Evolutionary conservation across 2,797 vertebrate genomes (phyloP), one percentile per base, ranked within the genome.

Genomic region (Astyanax mexicanus): DNA sequence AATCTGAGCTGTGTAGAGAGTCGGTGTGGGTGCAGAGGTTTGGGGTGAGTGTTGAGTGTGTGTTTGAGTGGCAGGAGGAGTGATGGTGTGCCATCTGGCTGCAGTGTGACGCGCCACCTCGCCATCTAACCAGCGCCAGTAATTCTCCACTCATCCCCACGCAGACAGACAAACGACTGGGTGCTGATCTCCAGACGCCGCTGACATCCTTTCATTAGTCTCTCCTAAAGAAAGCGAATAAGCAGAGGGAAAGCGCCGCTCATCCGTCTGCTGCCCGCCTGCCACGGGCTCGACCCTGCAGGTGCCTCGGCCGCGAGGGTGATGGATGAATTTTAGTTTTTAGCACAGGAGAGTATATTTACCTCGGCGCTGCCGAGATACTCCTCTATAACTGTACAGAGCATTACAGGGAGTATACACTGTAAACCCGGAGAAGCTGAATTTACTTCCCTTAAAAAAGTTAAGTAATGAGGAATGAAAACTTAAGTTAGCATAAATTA

Each of bases 301-400:
- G 74, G 54, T 75, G 45, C 23, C 44, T 66, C 69, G 10, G 79
- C 81, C 69, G 84, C 71, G 80, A 81, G 81, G 79, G 85, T 74
- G 70, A 52, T 65, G 80, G 72, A 81, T 75, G 75, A 70, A 83
- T 81, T 74, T 74, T 82, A 72, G 86, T 87, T 87, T 83, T 80
- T 52, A 58, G 47, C 35, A 21, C 1, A 51, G 82, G 35, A 23
- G n/a, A 75, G 67, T 44, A 49, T 70, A 66, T 29, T 44, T 75
- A 70, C 58, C 38, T 13, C 70, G 42, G 65, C 55, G 65, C 68
- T 81, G 44, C 75, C 44, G 64, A 66, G 54, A 57, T 67, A 57
- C 69, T 75, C 74, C 83, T 66, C 65, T 40, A n/a, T n/a, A 42
- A 64, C 61, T 15, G 61, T 10, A 9, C n/a, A 6, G 6, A 38